Percentiles rank a stretch among this genome's conserved stretches.
These are phyloP conservation scores for Acrocephalus kingi DNA, from an alignment of 2,113 vertebrate genomes.

Conservation along the genomic window DNA sequence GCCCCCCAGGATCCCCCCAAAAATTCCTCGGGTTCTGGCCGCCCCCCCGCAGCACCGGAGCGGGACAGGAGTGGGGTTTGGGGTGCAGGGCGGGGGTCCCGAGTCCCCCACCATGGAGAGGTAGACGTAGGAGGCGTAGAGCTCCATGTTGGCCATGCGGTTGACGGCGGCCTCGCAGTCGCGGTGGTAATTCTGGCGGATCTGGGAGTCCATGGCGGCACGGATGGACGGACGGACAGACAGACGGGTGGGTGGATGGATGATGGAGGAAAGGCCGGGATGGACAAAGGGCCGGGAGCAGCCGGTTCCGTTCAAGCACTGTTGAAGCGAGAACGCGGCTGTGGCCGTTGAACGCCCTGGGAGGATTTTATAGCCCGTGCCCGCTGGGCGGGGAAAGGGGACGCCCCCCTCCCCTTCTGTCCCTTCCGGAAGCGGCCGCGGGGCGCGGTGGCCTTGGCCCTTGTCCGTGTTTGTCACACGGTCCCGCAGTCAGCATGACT, in stretches of 20 bases:
- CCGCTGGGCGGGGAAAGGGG: neutral
- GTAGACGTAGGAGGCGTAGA: conserved; percentile 83
- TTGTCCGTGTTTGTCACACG: neutral
- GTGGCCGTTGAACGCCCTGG: neutral
- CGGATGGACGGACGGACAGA: neutral
- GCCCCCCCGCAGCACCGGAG: neutral
- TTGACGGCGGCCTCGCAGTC: conserved; percentile 84
- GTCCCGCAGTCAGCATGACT: neutral
- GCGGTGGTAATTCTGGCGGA: conserved; percentile 85
- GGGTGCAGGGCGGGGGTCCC: neutral
- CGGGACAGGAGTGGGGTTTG: too few relatives aligned
- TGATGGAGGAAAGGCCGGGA: neutral
- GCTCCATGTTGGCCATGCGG: conserved; percentile 85
- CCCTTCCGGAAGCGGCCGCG: neutral
- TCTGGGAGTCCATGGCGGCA: conserved; percentile 79
- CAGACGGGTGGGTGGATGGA: too few relatives aligned
- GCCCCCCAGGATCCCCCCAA: too few relatives aligned
- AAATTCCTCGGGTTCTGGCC: too few relatives aligned
- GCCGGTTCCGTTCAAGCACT: conserved; percentile 87
- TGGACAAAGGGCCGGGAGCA: neutral
- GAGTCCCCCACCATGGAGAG: conserved; percentile 79
- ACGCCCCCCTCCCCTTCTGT: accelerated
- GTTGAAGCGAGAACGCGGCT: conserved; percentile 83
- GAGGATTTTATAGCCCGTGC: neutral
- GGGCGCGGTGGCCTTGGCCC: neutral